phyloP scores from a whole-genome alignment of 2,888 invertebrate species.

The Dynastes maya region DNA sequence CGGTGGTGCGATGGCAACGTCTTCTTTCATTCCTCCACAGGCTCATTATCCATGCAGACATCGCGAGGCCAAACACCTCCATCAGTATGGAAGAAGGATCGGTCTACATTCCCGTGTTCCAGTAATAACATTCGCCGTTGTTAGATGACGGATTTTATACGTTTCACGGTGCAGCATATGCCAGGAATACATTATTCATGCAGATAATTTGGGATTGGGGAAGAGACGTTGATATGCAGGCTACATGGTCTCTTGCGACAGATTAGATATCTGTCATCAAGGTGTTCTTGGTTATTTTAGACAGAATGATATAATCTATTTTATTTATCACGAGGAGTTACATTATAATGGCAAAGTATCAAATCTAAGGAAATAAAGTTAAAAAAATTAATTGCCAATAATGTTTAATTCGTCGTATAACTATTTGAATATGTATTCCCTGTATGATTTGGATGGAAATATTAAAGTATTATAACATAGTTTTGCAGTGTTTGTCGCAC shows the following conservation, averaged over 20 bases:
- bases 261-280: not conserved
- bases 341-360: no score
- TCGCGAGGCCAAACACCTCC: slow-evolving; percentile 39
- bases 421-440: no score
- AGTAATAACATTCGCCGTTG: not conserved
- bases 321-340: no score
- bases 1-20: not conserved
- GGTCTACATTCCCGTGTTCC: slow-evolving; percentile 21
- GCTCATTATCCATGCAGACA: slow-evolving; percentile 33
- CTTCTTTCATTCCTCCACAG: slow-evolving; percentile 1
- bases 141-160: slow-evolving; percentile 27
- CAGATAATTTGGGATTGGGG: slow-evolving; percentile 15
- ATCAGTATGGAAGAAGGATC: slow-evolving; percentile 29
- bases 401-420: no score
- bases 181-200: slow-evolving; percentile 21
- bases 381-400: no score
- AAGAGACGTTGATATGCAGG: not conserved
- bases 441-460: no score
- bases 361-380: no score
- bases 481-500: no score
- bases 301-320: not conserved
- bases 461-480: no score
- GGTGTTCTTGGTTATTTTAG: no score
- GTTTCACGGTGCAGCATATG: not conserved
- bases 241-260: not conserved